Evolutionary conservation across 1,140 invertebrate species (phyloP), one percentile per base, ranked within the genome.

Genomic region (Copidosoma floridanum): DNA sequence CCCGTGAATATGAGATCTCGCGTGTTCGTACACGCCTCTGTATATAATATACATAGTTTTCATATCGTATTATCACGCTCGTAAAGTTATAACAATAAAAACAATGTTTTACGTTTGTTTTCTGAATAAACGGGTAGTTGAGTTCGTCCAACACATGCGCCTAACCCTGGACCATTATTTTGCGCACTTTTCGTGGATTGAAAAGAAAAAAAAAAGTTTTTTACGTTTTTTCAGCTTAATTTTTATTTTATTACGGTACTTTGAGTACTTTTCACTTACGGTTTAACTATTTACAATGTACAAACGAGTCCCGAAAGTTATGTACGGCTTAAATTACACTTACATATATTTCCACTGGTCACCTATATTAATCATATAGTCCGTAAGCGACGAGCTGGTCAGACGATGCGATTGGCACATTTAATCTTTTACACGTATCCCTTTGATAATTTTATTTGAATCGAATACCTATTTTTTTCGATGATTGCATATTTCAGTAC

Each of bases 231-330:
- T 65, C 29, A 47, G 21, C 48, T 12, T 12, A 6, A 12, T 50
- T 69, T 65, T 65, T 59, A 67, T 66, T 61, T 20, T 32, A 21
- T 2, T 32, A 12, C 32, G 29, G 41, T 10, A 26, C n/a, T 20
- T 46, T 20, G 14, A 56, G 41, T 56, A 21, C 4, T 50, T 3
- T 29, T 50, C 16, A 63, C 63, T 67, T 68, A 68, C 65, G 65
- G 48, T 65, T 60, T 60, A 65, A 65, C 64, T 73, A 75, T 78
- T 76, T 78, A 79, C 77, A 79, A 76, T 75, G 63, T 78, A 78
- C 71, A 76, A 76, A 72, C 63, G 50, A 41, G 38, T 3, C n/a
- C 18, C 48, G 14, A 51, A 52, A 6, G 11, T 43, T 43, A 48
- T 50, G 24, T 14, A 29, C 32, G 6, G 14, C 20, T 53, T 23